A percentile compares a stretch with the other conserved stretches of the same genome.
phyloP scores from a whole-genome alignment of 2,888 invertebrate genomes.

The Omphaloscelis lunosa region DNA sequence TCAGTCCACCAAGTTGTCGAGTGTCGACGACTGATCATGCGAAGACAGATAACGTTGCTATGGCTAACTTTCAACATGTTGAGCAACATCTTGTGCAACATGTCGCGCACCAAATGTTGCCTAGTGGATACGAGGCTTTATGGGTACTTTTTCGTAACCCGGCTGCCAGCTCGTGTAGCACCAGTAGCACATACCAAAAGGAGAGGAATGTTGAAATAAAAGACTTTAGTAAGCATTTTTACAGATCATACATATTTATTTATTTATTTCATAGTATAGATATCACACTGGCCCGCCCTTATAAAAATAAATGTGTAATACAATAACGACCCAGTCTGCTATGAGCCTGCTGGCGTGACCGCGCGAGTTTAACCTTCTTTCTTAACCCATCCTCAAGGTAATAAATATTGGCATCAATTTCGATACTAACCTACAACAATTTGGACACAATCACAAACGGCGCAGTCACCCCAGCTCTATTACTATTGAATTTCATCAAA shows the following conservation, averaged over 20 bases:
- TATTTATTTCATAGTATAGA: constrained; percentile 90
- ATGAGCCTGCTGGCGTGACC: constrained; percentile 79
- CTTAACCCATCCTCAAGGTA: constrained; percentile 69
- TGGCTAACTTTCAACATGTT: no score
- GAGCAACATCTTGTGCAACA: no score
- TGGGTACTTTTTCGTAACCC: background rate
- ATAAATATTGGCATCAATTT: constrained; percentile 86
- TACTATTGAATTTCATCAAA: constrained; percentile 83
- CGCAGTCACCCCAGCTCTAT: constrained; percentile 82
- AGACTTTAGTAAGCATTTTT: constrained; percentile 85
- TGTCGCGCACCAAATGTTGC: no score
- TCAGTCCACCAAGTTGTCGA: no score
- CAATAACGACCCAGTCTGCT: constrained; percentile 87
- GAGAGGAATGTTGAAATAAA: constrained; percentile 71
- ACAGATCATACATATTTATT: constrained; percentile 91
- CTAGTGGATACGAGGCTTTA: background rate
- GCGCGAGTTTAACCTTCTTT: constrained; percentile 73
- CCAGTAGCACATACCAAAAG: background rate
- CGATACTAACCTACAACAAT: constrained; percentile 86
- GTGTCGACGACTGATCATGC: no score
- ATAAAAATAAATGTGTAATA: constrained; percentile 91
- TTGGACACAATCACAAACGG: constrained; percentile 83
- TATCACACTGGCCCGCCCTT: constrained; percentile 91
- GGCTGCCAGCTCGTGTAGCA: background rate
- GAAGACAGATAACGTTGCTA: no score